Base-by-base conservation (phyloP, 2,888 invertebrate species). In the Herminia tarsipennalis region DNA sequence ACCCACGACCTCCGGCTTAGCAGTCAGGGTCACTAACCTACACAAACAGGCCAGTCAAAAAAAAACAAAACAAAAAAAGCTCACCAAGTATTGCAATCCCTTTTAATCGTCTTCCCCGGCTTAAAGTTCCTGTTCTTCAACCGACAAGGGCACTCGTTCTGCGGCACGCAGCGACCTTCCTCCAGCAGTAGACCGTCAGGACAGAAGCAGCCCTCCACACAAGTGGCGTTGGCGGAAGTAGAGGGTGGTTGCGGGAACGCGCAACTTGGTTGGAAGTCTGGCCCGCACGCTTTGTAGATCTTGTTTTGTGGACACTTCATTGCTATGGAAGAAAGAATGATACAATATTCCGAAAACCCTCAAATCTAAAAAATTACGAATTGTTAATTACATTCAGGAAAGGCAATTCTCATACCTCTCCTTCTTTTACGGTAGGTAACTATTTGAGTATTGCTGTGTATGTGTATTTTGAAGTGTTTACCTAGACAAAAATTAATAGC, bases 151-250 rank as follows among this genome's bases (percentile, higher is more conserved):
- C 98, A 98, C 43, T 95, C 89, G 4, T 93, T 92, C 12, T 89
- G 90, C 0, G 92, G 88, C 27, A 98, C 93, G 71, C 98, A 98
- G 21, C 92, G 92, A n/a, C 94, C 94, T 2, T 94, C 93, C 59
- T 97, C 95, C 4, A 96, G 87, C 1, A 97, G 93, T 0, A 94
- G 93, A 0, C 96, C 97, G 9, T 93, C 88, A 0, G 97, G 97
- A 76, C 98, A 98, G 87, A 95, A 97, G 78, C 98, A 98, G 0
- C 98, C 98, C 74, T 98, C 97, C 37, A 95, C 94, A 69, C 98
- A 98, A 17, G 92, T 83, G 2, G 88, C 82, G 41, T 87, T 83
- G 28, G 75, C 78, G 0, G 82, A 53, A 30, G 46, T 72, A 16
- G 62, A 59, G 1, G 70, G 52, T 0, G 65, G 48, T 18, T 67